Base-by-base conservation (phyloP, 1,140 invertebrate species). In the Cataglyphis hispanica region DNA sequence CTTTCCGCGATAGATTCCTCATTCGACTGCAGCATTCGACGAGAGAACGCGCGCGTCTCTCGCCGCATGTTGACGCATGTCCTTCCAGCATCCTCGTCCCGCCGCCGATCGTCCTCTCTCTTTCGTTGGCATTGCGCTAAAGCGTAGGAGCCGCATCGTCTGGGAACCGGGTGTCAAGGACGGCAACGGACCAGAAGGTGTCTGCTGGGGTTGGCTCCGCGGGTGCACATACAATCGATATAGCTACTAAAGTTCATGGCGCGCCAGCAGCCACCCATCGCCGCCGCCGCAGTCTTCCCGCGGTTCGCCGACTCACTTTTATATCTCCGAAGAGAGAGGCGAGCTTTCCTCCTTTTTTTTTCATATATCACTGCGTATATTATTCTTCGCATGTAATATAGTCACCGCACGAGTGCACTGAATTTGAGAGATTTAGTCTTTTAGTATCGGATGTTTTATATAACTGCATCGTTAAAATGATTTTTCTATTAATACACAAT, bases 221-320 rank as follows among this genome's bases (percentile, higher is more conserved):
- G 89, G 85, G 46, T 89, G 88, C 89, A 88, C 87, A 86, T 83
- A 92, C 92, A 94, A 94, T 94, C 94, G 93, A 94, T 94, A 93
- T 93, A 94, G 92, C 93, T 87, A 93, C 93, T 93, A 92, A 94
- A 94, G 93, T 94, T 94, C 93, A 94, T 91, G 93, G 93, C 93
- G 93, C 93, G 92, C 90, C 91, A 89, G 86, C 77, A 85, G 19
- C 69, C 76, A 61, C 86, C 61, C 83, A 27, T 72, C 7, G 78
- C 37, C 58, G 27, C n/a, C 8, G 25, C 25, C 70, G 13, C 34
- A 27, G 40, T 53, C 60, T 46, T 40, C 7, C 61, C 43, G 27
- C 69, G 50, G 37, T 80, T 72, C 34, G n/a, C 58, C 31, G 34
- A 60, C 22, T 27, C 50, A 31, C 2, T 80, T 85, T 66, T 81